Base-by-base conservation (phyloP, 1,140 invertebrate genomes). In the Drosophila mayri region DNA sequence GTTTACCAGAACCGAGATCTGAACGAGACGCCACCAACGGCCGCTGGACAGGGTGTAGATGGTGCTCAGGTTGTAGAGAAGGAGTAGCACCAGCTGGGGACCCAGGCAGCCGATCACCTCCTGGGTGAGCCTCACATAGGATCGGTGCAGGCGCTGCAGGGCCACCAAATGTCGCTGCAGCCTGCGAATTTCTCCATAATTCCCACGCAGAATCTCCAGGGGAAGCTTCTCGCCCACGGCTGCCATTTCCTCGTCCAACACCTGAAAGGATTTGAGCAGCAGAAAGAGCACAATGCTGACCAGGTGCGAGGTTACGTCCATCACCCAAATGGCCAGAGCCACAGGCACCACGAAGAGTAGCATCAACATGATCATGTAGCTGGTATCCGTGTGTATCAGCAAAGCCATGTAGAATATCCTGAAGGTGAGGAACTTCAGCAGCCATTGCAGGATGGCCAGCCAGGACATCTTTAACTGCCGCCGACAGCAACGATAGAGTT, bases 61-160 rank as follows among this genome's bases (percentile, higher is more conserved):
- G 49, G 77, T 61, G 18, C 47, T 83, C 8, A 83, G 54, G 49
- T 74, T 74, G 49, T 82, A 83, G 37, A 82, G 57, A 1, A 82
- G 55, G 11, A 83, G 75, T 4, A 83, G 47, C 0, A 79, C 10
- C 16, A 82, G 18, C 44, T 82, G 80, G 2, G 80, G 74, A 2
- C 79, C 60, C 67, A 82, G 22, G 20, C 67, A 83, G 18, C 38
- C 20, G 25, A 82, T 57, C 11, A 79, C n/a, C 14, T 79, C 35
- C 20, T 65, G 75, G 9, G 80, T 79, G 10, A 82, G 49, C 16
- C 58, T 37, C 1, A 47, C 68, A 44, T 82, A 82, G 4, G 68
- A 57, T 14, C 60, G 22, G 8, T 79, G 40, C 8, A 82, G 46
- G 4, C 63, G 75, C 60, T 82, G 80, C 18, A 79, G 41, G 4